Conservation (phyloP, 2,888 invertebrate species). For the Galerucella pusilla region DNA sequence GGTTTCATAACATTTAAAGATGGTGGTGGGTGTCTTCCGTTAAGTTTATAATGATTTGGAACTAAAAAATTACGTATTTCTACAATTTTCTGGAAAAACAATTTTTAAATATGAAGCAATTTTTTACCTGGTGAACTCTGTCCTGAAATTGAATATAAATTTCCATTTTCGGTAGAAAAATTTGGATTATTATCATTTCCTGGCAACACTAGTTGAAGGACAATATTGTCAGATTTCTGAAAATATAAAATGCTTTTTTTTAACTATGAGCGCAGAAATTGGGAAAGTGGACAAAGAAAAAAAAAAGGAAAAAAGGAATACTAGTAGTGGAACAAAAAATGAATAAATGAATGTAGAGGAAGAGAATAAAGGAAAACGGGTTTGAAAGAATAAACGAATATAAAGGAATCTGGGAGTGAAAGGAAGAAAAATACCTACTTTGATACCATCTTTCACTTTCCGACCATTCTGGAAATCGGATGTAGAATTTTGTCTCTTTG, state of each 20-base stretch:
- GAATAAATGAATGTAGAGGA: not conserved
- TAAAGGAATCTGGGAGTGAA: not conserved
- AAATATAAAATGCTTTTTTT: constrained; percentile 8
- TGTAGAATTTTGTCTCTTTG: constrained; percentile 16
- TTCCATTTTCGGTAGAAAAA: not conserved
- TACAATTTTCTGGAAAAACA: no score
- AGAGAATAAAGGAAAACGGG: not conserved
- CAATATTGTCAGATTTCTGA: constrained; percentile 60
- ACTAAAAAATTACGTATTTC: constrained; percentile 4
- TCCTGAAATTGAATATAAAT: not conserved
- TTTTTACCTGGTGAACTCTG: not conserved
- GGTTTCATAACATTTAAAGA: constrained; percentile 22
- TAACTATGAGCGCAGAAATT: not conserved
- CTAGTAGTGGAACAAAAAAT: not conserved
- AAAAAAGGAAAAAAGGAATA: no score
- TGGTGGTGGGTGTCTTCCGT: constrained; percentile 31
- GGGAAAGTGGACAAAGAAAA: no score
- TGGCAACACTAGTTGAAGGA: constrained; percentile 62
- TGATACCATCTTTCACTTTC: constrained; percentile 11
- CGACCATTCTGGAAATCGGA: not conserved
- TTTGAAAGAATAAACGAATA: no score
- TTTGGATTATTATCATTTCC: constrained; percentile 34
- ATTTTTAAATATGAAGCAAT: no score
- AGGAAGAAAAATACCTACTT: constrained; percentile 9
- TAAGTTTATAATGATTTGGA: constrained; percentile 31